Percentiles rank a stretch among this genome's conserved stretches.
Conservation (phyloP, 2,888 invertebrate genomes). For the Halictus ligatus region DNA sequence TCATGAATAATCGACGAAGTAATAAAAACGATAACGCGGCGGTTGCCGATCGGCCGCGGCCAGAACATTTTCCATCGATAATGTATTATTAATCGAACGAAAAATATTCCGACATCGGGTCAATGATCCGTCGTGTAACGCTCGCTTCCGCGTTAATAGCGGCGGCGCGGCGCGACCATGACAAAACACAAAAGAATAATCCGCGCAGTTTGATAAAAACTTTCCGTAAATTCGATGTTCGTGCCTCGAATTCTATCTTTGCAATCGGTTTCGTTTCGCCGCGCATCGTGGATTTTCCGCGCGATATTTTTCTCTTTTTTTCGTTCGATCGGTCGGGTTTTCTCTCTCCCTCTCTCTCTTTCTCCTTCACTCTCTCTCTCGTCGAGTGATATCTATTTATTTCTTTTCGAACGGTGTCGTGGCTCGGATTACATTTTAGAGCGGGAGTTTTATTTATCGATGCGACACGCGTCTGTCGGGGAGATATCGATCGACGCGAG, state of each 20-base stretch:
- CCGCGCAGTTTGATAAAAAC: conserved; percentile 46
- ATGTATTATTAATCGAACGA: conserved; percentile 5
- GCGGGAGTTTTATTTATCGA: conserved; percentile 37
- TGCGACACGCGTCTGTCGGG: conserved; percentile 20
- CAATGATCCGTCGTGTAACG: not conserved
- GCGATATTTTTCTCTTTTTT: not conserved
- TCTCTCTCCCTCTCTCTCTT: not conserved
- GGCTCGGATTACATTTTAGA: conserved; percentile 40
- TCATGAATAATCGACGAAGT: not conserved
- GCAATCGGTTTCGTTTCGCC: conserved; percentile 26
- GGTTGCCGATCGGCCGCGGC: not conserved
- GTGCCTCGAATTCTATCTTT: conserved; percentile 41
- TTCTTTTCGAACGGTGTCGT: conserved; percentile 26
- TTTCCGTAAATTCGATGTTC: conserved; percentile 43
- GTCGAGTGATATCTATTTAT: conserved; percentile 40
- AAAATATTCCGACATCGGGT: conserved; percentile 5
- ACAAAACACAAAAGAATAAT: not conserved
- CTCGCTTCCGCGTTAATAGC: not conserved
- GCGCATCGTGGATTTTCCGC: conserved; percentile 24
- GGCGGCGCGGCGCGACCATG: not conserved
- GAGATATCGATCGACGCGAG: conserved; percentile 29
- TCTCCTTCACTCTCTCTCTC: not conserved
- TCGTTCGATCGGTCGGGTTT: conserved; percentile 29
- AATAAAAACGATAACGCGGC: not conserved
- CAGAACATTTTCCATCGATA: not conserved